phyloP scores from a whole-genome alignment of 2,113 vertebrate species.

The Phrynosoma blainvillii region DNA sequence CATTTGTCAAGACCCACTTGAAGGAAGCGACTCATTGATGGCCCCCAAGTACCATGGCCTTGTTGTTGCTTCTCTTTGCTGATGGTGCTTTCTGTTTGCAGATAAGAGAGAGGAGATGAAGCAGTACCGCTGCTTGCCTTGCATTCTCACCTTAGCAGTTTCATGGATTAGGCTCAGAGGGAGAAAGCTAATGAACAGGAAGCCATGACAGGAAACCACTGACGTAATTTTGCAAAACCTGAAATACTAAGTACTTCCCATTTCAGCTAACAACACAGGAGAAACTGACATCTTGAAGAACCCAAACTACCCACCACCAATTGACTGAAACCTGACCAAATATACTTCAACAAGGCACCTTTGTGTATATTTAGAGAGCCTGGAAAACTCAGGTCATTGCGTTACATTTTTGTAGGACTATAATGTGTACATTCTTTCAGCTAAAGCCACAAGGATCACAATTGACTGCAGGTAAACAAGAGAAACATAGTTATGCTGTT shows the following conservation, averaged over 20 bases:
- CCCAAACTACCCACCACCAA: background rate
- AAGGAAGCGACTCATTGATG: background rate
- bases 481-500: constrained; percentile 72
- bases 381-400: constrained; percentile 25
- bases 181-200: background rate
- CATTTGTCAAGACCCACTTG: background rate
- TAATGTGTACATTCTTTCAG: constrained; percentile 44
- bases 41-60: background rate
- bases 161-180: background rate
- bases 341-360: background rate
- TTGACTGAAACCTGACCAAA: constrained; percentile 16
- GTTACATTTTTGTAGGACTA: constrained; percentile 27
- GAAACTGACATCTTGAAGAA: background rate
- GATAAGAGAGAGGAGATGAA: too few relatives aligned
- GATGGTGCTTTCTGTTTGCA: background rate
- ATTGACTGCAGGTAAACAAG: constrained; percentile 53
- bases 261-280: background rate
- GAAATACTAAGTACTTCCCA: background rate
- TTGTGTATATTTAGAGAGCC: constrained; percentile 5
- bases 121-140: background rate
- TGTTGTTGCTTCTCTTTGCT: background rate
- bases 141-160: background rate
- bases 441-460: constrained; percentile 51
- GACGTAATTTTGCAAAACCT: background rate
- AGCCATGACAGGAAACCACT: background rate